phyloP scores from a whole-genome alignment of 2,797 vertebrate genomes.

The Sphaeramia orbicularis region DNA sequence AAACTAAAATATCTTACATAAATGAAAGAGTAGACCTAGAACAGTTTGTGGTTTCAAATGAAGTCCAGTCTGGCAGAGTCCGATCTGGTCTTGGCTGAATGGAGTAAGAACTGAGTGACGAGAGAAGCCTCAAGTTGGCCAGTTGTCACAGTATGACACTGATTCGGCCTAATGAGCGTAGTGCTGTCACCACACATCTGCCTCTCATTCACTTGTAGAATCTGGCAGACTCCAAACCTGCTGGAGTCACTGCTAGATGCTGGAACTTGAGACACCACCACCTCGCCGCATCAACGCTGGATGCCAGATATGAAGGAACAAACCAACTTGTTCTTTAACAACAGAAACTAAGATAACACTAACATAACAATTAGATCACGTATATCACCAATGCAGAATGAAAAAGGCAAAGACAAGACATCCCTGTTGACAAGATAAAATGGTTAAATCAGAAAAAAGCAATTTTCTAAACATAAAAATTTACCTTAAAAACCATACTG shows the following conservation, averaged over 20 bases:
- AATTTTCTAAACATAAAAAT: not conserved
- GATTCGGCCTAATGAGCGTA: constrained; percentile 88
- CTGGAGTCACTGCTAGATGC: constrained; percentile 91
- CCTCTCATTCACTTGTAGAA: constrained; percentile 94
- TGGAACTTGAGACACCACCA: constrained; percentile 64
- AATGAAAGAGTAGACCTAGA: constrained; percentile 42
- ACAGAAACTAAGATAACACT: constrained; percentile 20
- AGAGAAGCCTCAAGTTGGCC: constrained; percentile 83
- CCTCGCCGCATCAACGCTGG: constrained; percentile 33
- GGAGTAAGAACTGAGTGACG: constrained; percentile 71
- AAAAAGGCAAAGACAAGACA: not conserved
- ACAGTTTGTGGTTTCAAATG: constrained; percentile 57
- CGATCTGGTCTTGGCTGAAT: constrained; percentile 62
- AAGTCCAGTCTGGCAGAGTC: constrained; percentile 55
- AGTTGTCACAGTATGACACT: constrained; percentile 87
- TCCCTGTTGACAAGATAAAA: not conserved
- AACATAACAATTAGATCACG: constrained; percentile 1
- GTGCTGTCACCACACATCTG: constrained; percentile 87
- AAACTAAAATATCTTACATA: constrained; percentile 21
- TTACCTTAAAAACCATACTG: not conserved
- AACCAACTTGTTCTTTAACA: constrained; percentile 31
- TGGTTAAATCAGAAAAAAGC: no score
- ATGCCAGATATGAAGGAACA: constrained; percentile 51
- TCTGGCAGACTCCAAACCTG: constrained; percentile 93
- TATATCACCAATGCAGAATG: not conserved